These are phyloP conservation scores for Limenitis camilla DNA, from an alignment of 2,888 invertebrate genomes.

Conservation along the genomic window DNA sequence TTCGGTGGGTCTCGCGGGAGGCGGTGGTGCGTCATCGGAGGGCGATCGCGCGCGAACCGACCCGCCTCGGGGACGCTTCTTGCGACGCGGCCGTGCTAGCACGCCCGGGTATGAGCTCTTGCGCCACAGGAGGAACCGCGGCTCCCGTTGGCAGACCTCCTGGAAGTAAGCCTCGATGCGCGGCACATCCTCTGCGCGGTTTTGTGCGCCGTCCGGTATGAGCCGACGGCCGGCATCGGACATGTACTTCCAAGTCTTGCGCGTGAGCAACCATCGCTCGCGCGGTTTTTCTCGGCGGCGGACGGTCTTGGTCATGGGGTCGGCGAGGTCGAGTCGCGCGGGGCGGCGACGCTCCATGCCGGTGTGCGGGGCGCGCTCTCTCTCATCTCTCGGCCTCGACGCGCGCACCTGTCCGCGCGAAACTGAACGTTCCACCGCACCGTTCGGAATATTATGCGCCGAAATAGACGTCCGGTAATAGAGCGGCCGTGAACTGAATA, in stretches of 20 bases:
- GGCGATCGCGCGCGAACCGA: conserved; percentile 80
- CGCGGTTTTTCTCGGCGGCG: conserved; percentile 76
- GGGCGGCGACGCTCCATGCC: conserved; percentile 43
- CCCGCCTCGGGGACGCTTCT: conserved; percentile 77
- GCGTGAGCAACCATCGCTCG: conserved; percentile 90
- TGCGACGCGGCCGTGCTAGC: conserved; percentile 72
- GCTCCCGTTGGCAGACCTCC: conserved; percentile 85
- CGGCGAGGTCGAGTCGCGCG: conserved; percentile 61
- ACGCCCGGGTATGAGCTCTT: conserved; percentile 88
- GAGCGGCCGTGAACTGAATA: conserved; percentile 72
- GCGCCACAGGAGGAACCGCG: conserved; percentile 86
- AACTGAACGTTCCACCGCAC: conserved; percentile 61
- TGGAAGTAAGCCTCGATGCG: conserved; percentile 90
- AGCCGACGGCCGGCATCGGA: conserved; percentile 90
- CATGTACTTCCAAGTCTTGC: conserved; percentile 95
- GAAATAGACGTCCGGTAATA: conserved; percentile 69
- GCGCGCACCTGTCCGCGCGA: conserved; percentile 63
- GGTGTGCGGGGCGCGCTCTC: conserved; percentile 37
- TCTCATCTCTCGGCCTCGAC: conserved; percentile 41
- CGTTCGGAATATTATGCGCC: conserved; percentile 62
- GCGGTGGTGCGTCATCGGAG: conserved; percentile 75
- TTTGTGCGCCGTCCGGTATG: conserved; percentile 86
- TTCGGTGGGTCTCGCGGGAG: conserved; percentile 62
- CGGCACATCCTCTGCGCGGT: conserved; percentile 83
- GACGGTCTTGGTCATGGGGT: conserved; percentile 62